Base-by-base conservation (phyloP, 2,113 vertebrate genomes). In the Labeo rohita region DNA sequence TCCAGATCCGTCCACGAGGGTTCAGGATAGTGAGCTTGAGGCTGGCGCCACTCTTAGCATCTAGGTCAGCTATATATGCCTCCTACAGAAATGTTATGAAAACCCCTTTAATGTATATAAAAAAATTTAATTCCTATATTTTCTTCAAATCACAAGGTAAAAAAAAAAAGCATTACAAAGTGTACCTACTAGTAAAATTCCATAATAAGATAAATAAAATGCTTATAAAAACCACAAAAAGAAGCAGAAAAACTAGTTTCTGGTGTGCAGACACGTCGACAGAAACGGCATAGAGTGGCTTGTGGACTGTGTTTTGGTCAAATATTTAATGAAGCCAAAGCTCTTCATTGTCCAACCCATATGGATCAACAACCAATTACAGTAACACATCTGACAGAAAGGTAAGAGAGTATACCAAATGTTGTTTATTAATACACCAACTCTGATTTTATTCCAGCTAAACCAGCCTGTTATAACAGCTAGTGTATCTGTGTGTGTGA, bases 41-140 rank as follows among this genome's bases (percentile, higher is more conserved):
- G 92, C 98, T 99, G 74, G 98, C 98, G 2, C 98, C 98, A 0
- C 98, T 99, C 93, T 99, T 99, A 36, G 98, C 97, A 79, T 99
- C 98, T 83, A 99, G 94, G 85, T 99, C 98, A 3, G 98, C 97
- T 15, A 99, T 99, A 90, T 99, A 99, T 77, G 98, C 98, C 90
- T 99, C 98, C 98, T 99, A 91, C 68, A 61, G 43, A 2, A 39
- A 45, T 49, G 12, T 21, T 18, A 76, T n/a, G 80, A 47, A 73
- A 36, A 63, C 18, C 63, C 0, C 9, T 66, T 66, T 66, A 34
- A 34, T 34, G 10, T 15, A 2, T 0, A 66, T n/a, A 59, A 47
- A 61, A 61, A n/a, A 28, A 28, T 28, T 28, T 28, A 28, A 28
- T 28, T 21, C 16, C 68, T 8, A 70, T 39, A 39, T 72, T 21